Evolutionary conservation across 1,140 invertebrate genomes (phyloP).

Genomic region (Drosophila pandora): DNA sequence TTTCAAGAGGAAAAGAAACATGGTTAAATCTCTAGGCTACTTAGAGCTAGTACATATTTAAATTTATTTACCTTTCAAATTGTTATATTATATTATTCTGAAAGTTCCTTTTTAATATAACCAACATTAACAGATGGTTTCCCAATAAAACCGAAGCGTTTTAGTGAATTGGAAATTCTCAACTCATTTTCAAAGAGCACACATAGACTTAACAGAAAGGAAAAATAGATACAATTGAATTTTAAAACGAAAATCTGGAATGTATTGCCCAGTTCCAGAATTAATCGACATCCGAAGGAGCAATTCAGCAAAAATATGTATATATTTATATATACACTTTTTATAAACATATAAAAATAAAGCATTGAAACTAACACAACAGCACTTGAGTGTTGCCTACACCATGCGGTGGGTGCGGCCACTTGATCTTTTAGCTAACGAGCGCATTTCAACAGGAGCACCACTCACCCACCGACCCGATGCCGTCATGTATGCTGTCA

Average conservation of each 20-base stretch:
- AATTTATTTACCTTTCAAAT: too few relatives aligned
- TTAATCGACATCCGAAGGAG: conserved; percentile 67
- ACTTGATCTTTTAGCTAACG: conserved; percentile 81
- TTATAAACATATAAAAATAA: conserved; percentile 30
- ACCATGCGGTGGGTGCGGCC: conserved; percentile 54
- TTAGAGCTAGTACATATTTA: neutral
- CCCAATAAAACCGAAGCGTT: conserved; percentile 7
- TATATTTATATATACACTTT: conserved; percentile 15
- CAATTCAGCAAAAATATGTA: conserved; percentile 64
- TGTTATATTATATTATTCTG: too few relatives aligned
- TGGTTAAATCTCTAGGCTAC: neutral
- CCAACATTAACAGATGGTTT: neutral
- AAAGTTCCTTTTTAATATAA: too few relatives aligned
- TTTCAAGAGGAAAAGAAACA: neutral
- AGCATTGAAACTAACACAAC: conserved; percentile 77
- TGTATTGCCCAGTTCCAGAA: conserved; percentile 9
- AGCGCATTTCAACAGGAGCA: conserved; percentile 73
- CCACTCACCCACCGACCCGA: conserved; percentile 24
- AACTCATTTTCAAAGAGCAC: neutral
- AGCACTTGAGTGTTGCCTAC: conserved; percentile 74
- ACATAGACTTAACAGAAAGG: conserved; percentile 6
- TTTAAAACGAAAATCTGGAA: conserved; percentile 5
- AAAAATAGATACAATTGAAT: conserved; percentile 11
- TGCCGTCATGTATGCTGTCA: conserved; percentile 52
- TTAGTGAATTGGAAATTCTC: conserved; percentile 3